Conservation (phyloP, 2,797 vertebrate species). For the Dendrocincla fuliginosa region DNA sequence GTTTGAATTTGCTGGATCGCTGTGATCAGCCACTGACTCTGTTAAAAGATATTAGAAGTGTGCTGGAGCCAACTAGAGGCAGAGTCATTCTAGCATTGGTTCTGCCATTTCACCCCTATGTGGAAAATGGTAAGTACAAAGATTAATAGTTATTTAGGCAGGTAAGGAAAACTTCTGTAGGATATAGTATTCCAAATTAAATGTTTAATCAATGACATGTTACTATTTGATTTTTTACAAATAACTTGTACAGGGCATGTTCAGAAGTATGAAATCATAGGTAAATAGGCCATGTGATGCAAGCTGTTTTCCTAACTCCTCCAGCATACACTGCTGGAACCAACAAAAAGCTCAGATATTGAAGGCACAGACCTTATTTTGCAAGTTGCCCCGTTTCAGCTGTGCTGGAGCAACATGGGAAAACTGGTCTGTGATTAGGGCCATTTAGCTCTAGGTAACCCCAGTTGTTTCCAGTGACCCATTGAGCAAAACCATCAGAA, state of each 20-base stretch:
- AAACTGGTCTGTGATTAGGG: neutral
- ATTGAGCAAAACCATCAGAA: neutral
- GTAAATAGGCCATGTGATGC: neutral
- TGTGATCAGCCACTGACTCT: slow-evolving; percentile 91
- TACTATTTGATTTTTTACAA: neutral
- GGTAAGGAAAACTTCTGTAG: neutral
- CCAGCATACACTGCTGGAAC: neutral
- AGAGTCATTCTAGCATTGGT: slow-evolving; percentile 91
- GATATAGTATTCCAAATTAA: neutral
- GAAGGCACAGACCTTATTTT: neutral
- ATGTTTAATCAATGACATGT: neutral
- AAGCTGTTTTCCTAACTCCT: neutral
- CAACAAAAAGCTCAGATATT: neutral
- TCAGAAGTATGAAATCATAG: neutral
- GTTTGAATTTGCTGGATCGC: slow-evolving; percentile 95
- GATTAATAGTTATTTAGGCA: neutral
- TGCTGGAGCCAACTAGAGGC: slow-evolving; percentile 89
- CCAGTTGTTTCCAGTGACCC: neutral
- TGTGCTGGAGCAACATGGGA: neutral
- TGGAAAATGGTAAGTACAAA: slow-evolving; percentile 89
- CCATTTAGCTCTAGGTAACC: neutral
- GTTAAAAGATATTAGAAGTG: slow-evolving; percentile 86
- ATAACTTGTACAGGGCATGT: neutral
- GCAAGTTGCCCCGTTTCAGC: neutral
- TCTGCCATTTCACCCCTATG: slow-evolving; percentile 94